These are phyloP conservation scores for Gastracanthus pulcherrimus DNA, from an alignment of 2,888 invertebrate species.

Conservation along the genomic window DNA sequence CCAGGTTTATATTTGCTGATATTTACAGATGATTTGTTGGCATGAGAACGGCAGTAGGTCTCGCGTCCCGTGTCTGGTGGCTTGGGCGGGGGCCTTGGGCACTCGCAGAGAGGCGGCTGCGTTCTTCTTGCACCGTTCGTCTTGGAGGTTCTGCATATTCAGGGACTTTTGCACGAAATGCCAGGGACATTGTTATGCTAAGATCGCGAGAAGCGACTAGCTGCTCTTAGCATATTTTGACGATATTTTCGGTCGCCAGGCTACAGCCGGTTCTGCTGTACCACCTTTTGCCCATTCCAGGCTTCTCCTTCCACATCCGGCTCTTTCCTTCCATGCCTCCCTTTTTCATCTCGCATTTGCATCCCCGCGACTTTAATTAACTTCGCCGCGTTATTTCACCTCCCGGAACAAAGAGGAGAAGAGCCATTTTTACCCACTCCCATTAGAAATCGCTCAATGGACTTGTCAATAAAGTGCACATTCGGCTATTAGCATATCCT, in stretches of 20 bases:
- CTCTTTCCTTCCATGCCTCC: slow-evolving; percentile 9
- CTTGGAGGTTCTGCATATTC: slow-evolving; percentile 68
- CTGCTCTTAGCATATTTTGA: slow-evolving; percentile 73
- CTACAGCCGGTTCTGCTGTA: slow-evolving; percentile 59
- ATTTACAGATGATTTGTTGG: no score
- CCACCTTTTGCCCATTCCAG: slow-evolving; percentile 22
- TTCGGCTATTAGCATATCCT: no score
- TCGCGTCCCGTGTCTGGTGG: no score
- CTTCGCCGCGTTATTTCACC: slow-evolving; percentile 61
- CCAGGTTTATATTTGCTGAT: no score
- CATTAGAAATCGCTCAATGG: slow-evolving; percentile 14
- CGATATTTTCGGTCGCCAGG: slow-evolving; percentile 68
- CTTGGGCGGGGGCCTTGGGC: no score
- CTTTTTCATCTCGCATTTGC: slow-evolving; percentile 63
- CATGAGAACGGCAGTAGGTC: no score
- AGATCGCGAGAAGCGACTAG: slow-evolving; percentile 66
- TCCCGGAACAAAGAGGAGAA: not conserved
- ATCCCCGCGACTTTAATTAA: slow-evolving; percentile 68
- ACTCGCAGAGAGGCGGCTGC: no score
- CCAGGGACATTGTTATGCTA: slow-evolving; percentile 73
- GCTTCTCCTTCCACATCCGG: slow-evolving; percentile 13
- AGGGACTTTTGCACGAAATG: slow-evolving; percentile 70
- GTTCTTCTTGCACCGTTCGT: slow-evolving; percentile 48
- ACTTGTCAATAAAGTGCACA: not conserved
- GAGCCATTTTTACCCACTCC: slow-evolving; percentile 19